Percentiles rank a stretch among this genome's conserved stretches.
Evolutionary conservation across 2,113 vertebrate genomes (phyloP).

Genomic region (Plecotus auritus): DNA sequence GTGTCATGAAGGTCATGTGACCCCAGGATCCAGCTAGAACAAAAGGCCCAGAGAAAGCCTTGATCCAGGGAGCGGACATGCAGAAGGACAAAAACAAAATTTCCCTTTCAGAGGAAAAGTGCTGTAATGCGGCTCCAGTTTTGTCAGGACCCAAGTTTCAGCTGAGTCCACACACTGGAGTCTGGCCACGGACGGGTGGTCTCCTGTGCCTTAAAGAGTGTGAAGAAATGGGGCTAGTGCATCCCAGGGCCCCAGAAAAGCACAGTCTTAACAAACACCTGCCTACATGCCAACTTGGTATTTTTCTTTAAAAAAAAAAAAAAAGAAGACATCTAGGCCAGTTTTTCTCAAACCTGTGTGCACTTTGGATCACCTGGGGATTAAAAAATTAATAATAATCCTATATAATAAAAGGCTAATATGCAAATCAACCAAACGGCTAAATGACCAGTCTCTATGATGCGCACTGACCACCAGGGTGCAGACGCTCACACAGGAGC

Average conservation of each 20-base stretch:
- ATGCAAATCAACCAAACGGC: no score
- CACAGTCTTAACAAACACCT: not conserved
- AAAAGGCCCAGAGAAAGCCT: not conserved
- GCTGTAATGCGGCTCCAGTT: accelerated
- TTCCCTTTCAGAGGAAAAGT: not conserved
- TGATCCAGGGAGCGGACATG: not conserved
- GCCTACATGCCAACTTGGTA: not conserved
- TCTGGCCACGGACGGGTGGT: not conserved
- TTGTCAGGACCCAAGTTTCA: not conserved
- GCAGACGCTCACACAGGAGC: no score
- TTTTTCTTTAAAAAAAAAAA: not conserved
- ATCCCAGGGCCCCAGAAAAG: not conserved
- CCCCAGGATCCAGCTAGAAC: not conserved
- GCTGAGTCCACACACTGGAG: accelerated
- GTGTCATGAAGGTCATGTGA: not conserved
- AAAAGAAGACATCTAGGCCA: no score
- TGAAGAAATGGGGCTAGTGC: not conserved
- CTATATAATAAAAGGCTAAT: no score
- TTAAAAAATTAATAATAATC: not conserved
- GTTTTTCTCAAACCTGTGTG: not conserved
- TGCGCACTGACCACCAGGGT: no score
- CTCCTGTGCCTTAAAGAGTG: not conserved
- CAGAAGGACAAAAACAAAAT: no score
- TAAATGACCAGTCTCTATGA: no score
- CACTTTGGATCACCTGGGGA: accelerated